Base-by-base conservation (phyloP, 2,113 vertebrate genomes). In the Lophius piscatorius region DNA sequence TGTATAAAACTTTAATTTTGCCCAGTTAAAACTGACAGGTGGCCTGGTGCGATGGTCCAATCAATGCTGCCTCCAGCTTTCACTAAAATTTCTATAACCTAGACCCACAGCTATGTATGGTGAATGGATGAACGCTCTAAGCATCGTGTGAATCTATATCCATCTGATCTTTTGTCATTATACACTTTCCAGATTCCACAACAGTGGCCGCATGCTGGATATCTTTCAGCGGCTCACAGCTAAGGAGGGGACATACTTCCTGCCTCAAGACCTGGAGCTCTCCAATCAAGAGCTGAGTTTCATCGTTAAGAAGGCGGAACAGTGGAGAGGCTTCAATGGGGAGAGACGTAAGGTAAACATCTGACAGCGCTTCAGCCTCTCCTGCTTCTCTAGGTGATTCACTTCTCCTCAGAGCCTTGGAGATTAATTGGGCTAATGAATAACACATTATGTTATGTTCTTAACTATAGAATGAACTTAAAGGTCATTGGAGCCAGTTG, bases 201-300 rank as follows among this genome's bases (percentile, higher is more conserved):
- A 70, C 0, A 91, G 94, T 46, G 94, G 94, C 1, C 93, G 88
- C 86, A 89, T 96, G 70, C 48, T 93, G 70, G 95, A 99, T 57
- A 39, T 92, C 22, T 92, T 94, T 87, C 94, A 62, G 44, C 90
- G 91, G 5, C 83, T 94, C 66, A 89, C 92, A 2, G 86, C 90
- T 67, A 89, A 89, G 12, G 95, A 99, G 72, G 88, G 48, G 3
- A 66, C 63, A 0, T 95, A 93, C 82, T 94, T 97, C 21, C 50
- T 96, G 57, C 95, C 94, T 0, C 76, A 92, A 33, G 94, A 98
- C 60, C 74, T 94, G 45, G 96, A 98, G 86, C 84, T 99, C 78
- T 98, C 97, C 62, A 92, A 79, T 75, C 95, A 95, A 86, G 94
- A 98, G 55, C 82, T 99, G 56, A 95, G 91, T 83, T 93, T 91